These are phyloP conservation scores for Tokudaia tokunoshimensis DNA, from an alignment of 2,797 vertebrate species.

Conservation along the genomic window DNA sequence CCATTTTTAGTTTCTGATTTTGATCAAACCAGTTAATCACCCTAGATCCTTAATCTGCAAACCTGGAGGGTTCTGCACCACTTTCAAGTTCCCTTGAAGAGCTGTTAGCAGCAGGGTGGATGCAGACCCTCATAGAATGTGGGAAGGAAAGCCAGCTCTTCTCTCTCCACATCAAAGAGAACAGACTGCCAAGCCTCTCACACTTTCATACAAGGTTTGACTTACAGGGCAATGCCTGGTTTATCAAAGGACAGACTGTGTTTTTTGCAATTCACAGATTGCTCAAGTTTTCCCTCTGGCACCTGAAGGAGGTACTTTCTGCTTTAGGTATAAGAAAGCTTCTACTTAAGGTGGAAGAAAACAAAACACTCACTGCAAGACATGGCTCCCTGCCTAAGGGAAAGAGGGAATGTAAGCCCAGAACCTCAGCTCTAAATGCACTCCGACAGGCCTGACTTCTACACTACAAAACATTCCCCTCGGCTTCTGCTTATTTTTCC, in stretches of 20 bases:
- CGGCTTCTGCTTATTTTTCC: accelerated
- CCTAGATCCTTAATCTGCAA: slow-evolving; percentile 8
- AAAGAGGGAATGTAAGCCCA: neutral
- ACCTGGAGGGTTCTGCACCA: neutral
- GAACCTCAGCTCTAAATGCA: neutral
- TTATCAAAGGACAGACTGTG: neutral
- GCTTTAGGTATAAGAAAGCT: neutral
- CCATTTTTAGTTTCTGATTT: slow-evolving; percentile 32
- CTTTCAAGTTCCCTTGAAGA: slow-evolving; percentile 5
- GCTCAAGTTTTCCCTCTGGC: neutral
- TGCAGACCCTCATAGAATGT: neutral
- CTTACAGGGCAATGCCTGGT: neutral
- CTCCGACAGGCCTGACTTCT: neutral
- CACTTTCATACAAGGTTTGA: neutral
- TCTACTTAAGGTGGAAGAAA: neutral
- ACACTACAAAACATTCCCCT: neutral
- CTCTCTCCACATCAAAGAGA: neutral
- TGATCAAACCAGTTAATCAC: neutral
- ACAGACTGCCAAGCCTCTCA: neutral
- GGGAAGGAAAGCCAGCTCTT: neutral
- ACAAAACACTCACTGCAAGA: neutral
- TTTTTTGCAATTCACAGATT: neutral
- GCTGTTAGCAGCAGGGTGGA: neutral
- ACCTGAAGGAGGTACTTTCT: neutral
- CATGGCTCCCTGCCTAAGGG: neutral